Percentiles rank a stretch among this genome's conserved stretches.
Conservation (phyloP, 2,113 vertebrate genomes). For the Phaethon lepturus region DNA sequence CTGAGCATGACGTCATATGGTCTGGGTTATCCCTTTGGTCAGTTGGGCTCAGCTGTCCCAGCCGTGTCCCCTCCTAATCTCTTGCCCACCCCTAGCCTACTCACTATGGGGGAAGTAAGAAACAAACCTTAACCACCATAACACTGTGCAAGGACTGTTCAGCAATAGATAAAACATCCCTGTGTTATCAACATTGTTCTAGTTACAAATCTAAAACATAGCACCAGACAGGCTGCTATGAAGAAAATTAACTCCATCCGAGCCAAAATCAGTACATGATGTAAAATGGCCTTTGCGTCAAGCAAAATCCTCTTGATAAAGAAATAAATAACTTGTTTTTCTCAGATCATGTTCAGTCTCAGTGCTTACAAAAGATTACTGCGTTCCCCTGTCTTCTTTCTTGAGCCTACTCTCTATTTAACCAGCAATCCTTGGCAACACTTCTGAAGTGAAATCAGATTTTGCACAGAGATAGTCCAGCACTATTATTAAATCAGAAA, state of each 20-base stretch:
- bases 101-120: rapidly evolving
- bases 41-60: not conserved
- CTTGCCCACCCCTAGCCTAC: not conserved
- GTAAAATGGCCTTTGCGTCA: not conserved
- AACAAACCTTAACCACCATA: not conserved
- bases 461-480: not conserved
- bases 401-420: not conserved
- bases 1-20: rapidly evolving
- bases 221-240: rapidly evolving
- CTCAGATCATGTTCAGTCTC: not conserved
- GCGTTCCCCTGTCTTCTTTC: not conserved
- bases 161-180: not conserved
- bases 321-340: not conserved
- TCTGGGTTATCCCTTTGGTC: not conserved
- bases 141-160: not conserved
- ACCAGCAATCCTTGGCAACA: not conserved
- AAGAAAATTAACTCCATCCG: not conserved
- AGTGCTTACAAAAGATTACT: not conserved
- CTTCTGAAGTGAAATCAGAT: not conserved
- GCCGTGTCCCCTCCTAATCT: not conserved
- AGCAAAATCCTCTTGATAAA: not conserved
- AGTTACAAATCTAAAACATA: not conserved
- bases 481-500: not conserved
- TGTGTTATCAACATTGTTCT: not conserved
- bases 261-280: not conserved